Percentiles rank a stretch among this genome's conserved stretches.
phyloP scores from a whole-genome alignment of 1,140 invertebrate species.

The Episyrphus balteatus region DNA sequence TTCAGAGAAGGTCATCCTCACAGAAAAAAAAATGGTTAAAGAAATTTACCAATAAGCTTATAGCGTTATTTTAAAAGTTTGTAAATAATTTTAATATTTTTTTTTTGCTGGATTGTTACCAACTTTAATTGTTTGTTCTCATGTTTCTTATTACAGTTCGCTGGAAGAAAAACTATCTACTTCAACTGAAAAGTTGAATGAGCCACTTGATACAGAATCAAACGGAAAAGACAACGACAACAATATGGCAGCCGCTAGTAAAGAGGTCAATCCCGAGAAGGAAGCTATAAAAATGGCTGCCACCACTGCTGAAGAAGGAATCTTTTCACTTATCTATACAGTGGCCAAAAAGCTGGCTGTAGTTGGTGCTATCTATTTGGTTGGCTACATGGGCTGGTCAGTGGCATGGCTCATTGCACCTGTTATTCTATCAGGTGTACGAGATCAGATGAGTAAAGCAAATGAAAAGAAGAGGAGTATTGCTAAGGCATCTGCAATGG shows the following conservation, averaged over 20 bases:
- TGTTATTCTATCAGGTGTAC: slow-evolving; percentile 64
- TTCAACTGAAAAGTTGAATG: too few relatives aligned
- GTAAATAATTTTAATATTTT: too few relatives aligned
- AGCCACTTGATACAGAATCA: too few relatives aligned
- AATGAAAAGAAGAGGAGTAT: slow-evolving; percentile 63
- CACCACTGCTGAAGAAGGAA: slow-evolving; percentile 21
- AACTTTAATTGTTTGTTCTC: too few relatives aligned
- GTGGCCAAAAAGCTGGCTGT: slow-evolving; percentile 42
- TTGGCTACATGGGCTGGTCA: slow-evolving; percentile 75
- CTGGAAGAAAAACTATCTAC: too few relatives aligned
- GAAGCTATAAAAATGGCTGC: slow-evolving; percentile 4
- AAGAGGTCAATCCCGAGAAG: slow-evolving; percentile 6
- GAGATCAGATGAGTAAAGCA: slow-evolving; percentile 65
- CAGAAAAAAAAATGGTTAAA: too few relatives aligned
- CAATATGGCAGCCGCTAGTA: slow-evolving; percentile 3
- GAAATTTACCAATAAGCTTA: too few relatives aligned
- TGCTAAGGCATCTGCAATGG: slow-evolving; percentile 64
- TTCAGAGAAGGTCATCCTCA: too few relatives aligned
- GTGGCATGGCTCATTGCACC: slow-evolving; percentile 81
- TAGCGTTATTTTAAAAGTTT: too few relatives aligned
- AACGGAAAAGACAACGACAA: too few relatives aligned
- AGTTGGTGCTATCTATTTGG: slow-evolving; percentile 62
- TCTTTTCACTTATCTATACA: slow-evolving; percentile 35
- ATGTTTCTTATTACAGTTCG: too few relatives aligned
- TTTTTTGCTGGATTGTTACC: too few relatives aligned